Conservation (phyloP, 2,113 vertebrate species). For the Elachura formosa region DNA sequence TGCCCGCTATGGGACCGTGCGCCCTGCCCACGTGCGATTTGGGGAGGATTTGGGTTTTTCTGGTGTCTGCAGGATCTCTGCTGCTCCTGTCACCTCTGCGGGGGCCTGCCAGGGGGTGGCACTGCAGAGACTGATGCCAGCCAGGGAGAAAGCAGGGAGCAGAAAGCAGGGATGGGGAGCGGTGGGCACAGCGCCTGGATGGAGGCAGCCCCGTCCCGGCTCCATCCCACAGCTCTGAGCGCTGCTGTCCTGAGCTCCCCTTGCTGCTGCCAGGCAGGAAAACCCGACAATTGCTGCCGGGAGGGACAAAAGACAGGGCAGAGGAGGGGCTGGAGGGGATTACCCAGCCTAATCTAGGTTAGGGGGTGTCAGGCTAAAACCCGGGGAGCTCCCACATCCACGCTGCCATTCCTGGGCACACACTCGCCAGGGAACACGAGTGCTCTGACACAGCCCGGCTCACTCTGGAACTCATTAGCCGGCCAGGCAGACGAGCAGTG, state of each 20-base stretch:
- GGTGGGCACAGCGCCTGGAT: neutral
- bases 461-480: constrained; percentile 23
- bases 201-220: accelerated
- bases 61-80: neutral
- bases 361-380: neutral
- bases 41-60: neutral
- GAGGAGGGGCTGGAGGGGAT: neutral
- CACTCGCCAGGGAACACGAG: accelerated
- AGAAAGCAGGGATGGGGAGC: accelerated
- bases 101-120: constrained; percentile 57
- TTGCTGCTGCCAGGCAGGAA: neutral
- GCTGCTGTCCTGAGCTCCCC: neutral
- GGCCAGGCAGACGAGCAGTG: neutral
- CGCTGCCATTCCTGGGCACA: neutral
- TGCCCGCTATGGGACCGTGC: accelerated
- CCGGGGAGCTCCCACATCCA: accelerated
- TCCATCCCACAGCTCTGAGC: accelerated
- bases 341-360: neutral
- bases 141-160: neutral
- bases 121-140: constrained; percentile 55
- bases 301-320: accelerated
- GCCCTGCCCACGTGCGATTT: neutral
- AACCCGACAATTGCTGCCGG: accelerated
- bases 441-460: neutral
- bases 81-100: neutral